Conservation (phyloP, 2,113 vertebrate genomes). For the Notarius lentiginosus region DNA sequence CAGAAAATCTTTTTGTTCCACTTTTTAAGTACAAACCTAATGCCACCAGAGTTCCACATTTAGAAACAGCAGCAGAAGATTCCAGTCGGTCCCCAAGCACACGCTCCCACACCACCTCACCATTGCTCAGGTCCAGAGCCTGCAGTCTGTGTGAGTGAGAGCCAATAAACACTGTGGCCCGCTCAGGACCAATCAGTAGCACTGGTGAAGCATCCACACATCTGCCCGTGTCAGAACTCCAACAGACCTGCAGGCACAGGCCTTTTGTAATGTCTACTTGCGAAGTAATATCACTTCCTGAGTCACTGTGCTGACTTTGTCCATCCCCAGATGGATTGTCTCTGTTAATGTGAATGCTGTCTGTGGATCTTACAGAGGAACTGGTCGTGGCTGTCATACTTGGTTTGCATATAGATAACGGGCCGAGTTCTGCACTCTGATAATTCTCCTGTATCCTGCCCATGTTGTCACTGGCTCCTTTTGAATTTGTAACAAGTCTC, state of each 20-base stretch:
- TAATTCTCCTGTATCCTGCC: neutral
- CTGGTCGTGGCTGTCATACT: neutral
- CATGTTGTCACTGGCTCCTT: too few species aligned
- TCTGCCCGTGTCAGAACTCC: conserved; percentile 86
- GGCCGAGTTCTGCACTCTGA: neutral
- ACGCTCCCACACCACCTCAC: conserved; percentile 85
- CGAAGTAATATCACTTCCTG: neutral
- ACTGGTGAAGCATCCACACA: conserved; percentile 94
- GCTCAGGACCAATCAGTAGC: conserved; percentile 64
- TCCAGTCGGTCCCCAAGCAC: conserved; percentile 87
- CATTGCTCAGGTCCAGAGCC: conserved; percentile 80
- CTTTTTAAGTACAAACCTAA: conserved; percentile 75
- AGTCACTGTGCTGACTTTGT: neutral
- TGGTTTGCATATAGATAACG: neutral
- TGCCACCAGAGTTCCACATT: conserved; percentile 82
- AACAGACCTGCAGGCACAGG: conserved; percentile 71
- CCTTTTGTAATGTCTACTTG: neutral
- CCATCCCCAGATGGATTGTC: neutral
- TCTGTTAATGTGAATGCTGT: neutral
- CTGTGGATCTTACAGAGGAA: neutral
- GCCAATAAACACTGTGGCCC: conserved; percentile 78
- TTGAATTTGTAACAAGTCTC: neutral
- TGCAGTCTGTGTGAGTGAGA: conserved; percentile 90
- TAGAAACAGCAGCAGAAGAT: conserved; percentile 85
- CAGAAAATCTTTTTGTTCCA: neutral